Evolutionary conservation across 2,888 invertebrate species (phyloP).

Genomic region (Imbricaverruca yamaguchii): DNA sequence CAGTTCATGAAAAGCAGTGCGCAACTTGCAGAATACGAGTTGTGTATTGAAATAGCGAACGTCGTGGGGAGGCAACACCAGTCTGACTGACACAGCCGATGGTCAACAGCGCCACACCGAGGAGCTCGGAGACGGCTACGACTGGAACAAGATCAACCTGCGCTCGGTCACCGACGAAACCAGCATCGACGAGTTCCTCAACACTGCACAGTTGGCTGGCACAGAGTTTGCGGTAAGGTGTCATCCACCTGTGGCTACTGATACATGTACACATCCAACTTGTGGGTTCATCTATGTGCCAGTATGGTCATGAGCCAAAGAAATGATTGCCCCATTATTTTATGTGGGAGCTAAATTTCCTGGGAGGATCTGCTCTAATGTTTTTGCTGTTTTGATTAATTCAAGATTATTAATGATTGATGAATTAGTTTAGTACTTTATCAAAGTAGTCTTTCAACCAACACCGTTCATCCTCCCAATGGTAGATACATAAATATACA

Average conservation of each 20-base stretch:
- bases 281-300: background rate
- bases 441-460: too few species aligned
- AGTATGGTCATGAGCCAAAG: background rate
- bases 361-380: background rate
- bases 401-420: background rate
- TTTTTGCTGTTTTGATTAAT: background rate
- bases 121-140: slow-evolving; percentile 39
- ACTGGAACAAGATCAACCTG: slow-evolving; percentile 82
- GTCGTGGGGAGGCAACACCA: background rate
- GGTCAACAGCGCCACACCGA: slow-evolving; percentile 29
- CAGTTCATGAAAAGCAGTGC: too few species aligned
- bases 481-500: too few species aligned
- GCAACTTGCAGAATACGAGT: too few species aligned
- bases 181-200: slow-evolving; percentile 91
- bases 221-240: slow-evolving; percentile 67
- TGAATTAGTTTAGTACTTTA: too few species aligned
- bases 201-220: slow-evolving; percentile 88
- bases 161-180: slow-evolving; percentile 91
- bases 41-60: too few species aligned
- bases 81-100: background rate
- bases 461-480: too few species aligned
- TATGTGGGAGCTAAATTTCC: background rate
- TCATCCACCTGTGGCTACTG: background rate
- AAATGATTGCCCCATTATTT: background rate
- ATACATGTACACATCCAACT: background rate